Base-by-base conservation (phyloP, 2,797 vertebrate genomes). In the Diplodus puntazzo region DNA sequence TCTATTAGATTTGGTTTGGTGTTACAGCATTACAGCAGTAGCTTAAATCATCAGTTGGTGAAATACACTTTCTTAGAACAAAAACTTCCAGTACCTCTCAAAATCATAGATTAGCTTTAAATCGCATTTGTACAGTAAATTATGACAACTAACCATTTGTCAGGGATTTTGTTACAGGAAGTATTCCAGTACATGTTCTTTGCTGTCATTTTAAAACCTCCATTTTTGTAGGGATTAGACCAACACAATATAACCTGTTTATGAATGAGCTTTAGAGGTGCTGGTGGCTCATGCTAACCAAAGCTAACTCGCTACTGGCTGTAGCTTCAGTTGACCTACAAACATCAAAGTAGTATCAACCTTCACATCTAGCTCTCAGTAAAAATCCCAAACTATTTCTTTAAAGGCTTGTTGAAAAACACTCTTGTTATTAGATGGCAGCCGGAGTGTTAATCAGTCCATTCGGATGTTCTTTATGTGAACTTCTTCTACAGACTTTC, bases 401-500 rank as follows among this genome's bases (percentile, higher is more conserved):
- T 50, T 21, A 18, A 20, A 65, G 17, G 27, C 60, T 30, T 8
- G 12, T 18, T 64, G 54, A 42, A 50, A 13, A 46, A 39, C 20
- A n/a, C n/a, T n/a, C 27, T 18, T 2, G 1, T 72, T 45, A 45
- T 67, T 30, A 45, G 14, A 20, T 21, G 21, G 20, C 25, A 64
- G 16, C 13, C 27, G 11, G 1, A 8, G 34, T 78, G n/a, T 49
- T 46, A 72, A 62, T 63, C 20, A 45, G 39, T 75, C 54, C 7
- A 21, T 73, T 65, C 16, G 60, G 18, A 11, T 48, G 9, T 67
- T 25, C 76, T 18, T 34, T 39, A 6, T n/a, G 9, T 61, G 10
- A 85, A 80, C 69, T 59, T 20, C 13, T 21, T 21, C 13, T 21
- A 10, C 11, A 72, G 64, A 79, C 77, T 90, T 81, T 87, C 80